A percentile compares a stretch with the other conserved stretches of the same genome.
phyloP scores from a whole-genome alignment of 2,797 vertebrate species.

The Gambusia yucatana region DNA sequence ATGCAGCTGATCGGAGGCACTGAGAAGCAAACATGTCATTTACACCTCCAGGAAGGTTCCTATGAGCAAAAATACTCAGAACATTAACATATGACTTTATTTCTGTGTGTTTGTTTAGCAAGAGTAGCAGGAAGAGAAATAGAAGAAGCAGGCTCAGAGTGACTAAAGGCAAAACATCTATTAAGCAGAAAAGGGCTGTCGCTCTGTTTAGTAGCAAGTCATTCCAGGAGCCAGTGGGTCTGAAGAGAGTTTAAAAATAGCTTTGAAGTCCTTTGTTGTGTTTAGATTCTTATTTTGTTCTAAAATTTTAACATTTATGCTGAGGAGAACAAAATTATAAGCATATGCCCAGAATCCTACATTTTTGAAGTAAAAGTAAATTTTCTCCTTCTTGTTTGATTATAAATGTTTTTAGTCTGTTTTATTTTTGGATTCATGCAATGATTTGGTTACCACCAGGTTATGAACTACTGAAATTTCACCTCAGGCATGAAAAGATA shows the following conservation, averaged over 20 bases:
- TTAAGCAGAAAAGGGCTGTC: constrained; percentile 46
- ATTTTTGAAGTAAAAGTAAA: neutral
- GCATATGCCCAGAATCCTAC: too few species aligned
- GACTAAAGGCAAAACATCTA: constrained; percentile 60
- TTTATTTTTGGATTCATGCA: neutral
- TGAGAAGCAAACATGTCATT: constrained; percentile 33
- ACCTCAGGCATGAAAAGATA: neutral
- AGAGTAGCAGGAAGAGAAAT: constrained; percentile 6
- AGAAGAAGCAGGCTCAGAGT: neutral
- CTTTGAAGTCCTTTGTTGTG: constrained; percentile 56
- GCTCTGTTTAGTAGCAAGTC: constrained; percentile 37
- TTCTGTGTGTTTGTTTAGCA: neutral
- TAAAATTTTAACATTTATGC: neutral
- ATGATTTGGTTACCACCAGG: neutral
- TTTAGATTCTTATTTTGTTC: constrained; percentile 8
- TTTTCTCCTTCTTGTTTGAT: neutral
- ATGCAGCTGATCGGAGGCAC: neutral
- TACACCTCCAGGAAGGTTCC: constrained; percentile 4
- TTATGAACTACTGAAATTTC: neutral
- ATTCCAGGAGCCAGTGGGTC: constrained; percentile 54
- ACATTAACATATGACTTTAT: constrained; percentile 35
- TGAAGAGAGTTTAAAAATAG: constrained; percentile 32
- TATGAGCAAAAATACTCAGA: neutral
- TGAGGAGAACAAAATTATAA: neutral
- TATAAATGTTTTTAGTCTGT: neutral